phyloP scores from a whole-genome alignment of 1,140 invertebrate species.

The Anagrus nilaparvatae region DNA sequence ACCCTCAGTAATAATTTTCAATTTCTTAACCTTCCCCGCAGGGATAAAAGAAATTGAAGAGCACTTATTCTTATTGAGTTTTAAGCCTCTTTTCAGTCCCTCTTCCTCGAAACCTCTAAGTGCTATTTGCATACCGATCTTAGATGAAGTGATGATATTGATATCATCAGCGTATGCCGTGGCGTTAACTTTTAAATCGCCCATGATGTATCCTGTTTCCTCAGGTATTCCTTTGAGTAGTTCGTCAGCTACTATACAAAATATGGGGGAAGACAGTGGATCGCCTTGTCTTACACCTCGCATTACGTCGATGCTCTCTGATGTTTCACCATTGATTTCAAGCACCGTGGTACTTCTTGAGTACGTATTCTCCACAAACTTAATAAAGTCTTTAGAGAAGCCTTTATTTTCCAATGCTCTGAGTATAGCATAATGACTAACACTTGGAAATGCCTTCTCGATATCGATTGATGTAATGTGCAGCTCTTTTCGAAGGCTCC shows the following conservation, averaged over 20 bases:
- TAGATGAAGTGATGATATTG: too few species aligned
- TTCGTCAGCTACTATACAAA: slow-evolving; percentile 11
- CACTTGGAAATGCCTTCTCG: too few species aligned
- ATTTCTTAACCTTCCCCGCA: too few species aligned
- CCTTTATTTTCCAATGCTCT: slow-evolving; percentile 5
- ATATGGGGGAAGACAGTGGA: slow-evolving; percentile 18
- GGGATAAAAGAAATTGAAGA: too few species aligned
- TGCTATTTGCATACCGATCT: too few species aligned
- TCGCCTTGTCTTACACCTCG: slow-evolving; percentile 14
- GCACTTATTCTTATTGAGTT: too few species aligned
- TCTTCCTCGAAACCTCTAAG: too few species aligned
- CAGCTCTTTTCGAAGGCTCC: slow-evolving; percentile 2
- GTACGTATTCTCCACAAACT: slow-evolving; percentile 11
- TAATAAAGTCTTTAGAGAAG: not conserved
- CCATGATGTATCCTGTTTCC: slow-evolving; percentile 21
- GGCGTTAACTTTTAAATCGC: too few species aligned
- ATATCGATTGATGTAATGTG: slow-evolving; percentile 16
- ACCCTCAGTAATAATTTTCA: too few species aligned
- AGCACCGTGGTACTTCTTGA: slow-evolving; percentile 6
- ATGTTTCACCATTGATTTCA: not conserved
- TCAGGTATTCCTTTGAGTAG: slow-evolving; percentile 15
- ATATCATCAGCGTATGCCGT: too few species aligned
- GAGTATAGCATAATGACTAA: slow-evolving; percentile 17
- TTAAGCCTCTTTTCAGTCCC: too few species aligned
- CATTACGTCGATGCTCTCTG: slow-evolving; percentile 2